Evolutionary conservation across 2,797 vertebrate genomes (phyloP).

Genomic region (Sebastes nivosus): DNA sequence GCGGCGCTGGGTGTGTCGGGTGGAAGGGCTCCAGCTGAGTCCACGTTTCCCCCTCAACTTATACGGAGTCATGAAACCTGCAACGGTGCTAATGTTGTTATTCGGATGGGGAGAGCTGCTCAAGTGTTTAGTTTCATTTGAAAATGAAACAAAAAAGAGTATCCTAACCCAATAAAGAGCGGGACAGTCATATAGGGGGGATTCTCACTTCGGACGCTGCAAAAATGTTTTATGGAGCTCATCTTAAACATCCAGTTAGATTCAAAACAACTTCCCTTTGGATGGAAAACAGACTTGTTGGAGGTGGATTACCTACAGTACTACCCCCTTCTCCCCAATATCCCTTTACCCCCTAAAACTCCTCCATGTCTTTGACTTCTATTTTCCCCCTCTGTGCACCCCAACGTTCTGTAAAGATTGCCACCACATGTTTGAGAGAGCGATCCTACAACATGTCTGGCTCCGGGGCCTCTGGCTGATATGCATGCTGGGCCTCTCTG

Average conservation of each 20-base stretch:
- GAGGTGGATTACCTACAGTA: slow-evolving; percentile 50
- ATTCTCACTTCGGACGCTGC: slow-evolving; percentile 4
- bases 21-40: slow-evolving; percentile 36
- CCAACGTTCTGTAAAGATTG: slow-evolving; percentile 64
- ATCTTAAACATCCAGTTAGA: slow-evolving; percentile 47
- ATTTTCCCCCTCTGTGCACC: slow-evolving; percentile 2
- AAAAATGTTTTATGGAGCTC: slow-evolving; percentile 42
- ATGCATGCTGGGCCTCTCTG: slow-evolving; percentile 49
- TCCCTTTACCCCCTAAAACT: slow-evolving; percentile 37
- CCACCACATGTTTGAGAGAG: slow-evolving; percentile 70
- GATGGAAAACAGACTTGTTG: slow-evolving; percentile 71
- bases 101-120: background rate
- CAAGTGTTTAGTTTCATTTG: slow-evolving; percentile 19
- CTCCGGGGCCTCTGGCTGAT: slow-evolving; percentile 44
- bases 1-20: slow-evolving; percentile 49
- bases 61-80: slow-evolving; percentile 4
- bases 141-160: slow-evolving; percentile 33
- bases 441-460: slow-evolving; percentile 40
- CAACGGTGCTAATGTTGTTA: slow-evolving; percentile 12
- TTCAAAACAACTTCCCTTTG: slow-evolving; percentile 50
- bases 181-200: background rate
- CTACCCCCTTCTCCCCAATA: slow-evolving; percentile 3
- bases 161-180: slow-evolving; percentile 32
- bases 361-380: slow-evolving; percentile 26
- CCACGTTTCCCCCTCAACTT: background rate